Evolutionary conservation across 2,113 vertebrate species (phyloP).

Genomic region (Psammodynastes pulverulentus): DNA sequence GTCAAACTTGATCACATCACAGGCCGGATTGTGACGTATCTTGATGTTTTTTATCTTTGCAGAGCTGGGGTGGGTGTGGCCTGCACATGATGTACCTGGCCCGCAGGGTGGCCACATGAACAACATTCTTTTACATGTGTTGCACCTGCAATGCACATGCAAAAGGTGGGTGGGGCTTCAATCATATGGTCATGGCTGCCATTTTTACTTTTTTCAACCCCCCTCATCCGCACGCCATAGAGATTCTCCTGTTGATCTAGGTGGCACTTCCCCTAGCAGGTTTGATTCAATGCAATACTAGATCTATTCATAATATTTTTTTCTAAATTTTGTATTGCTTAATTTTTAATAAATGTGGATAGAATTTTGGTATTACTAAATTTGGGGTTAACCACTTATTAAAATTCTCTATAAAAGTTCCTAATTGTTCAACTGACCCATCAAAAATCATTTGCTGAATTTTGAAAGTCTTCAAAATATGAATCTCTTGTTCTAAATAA

Average conservation of each 20-base stretch:
- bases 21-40: too few relatives aligned
- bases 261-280: background rate
- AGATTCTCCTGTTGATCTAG: background rate
- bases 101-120: background rate
- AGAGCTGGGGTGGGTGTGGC: too few relatives aligned
- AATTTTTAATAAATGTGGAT: background rate
- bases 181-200: background rate
- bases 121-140: background rate
- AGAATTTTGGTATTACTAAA: background rate
- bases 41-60: too few relatives aligned
- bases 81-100: too few relatives aligned
- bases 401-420: background rate
- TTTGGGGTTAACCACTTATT: background rate
- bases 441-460: background rate
- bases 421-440: background rate
- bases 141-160: background rate
- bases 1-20: too few relatives aligned
- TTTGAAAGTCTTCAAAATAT: background rate
- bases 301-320: background rate
- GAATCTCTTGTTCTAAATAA: conserved; percentile 25
- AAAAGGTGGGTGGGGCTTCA: background rate
- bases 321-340: background rate
- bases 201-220: background rate
- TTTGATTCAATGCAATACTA: background rate
- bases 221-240: background rate